Evolutionary conservation across 2,113 vertebrate species (phyloP).

Genomic region (Lutjanus erythropterus): DNA sequence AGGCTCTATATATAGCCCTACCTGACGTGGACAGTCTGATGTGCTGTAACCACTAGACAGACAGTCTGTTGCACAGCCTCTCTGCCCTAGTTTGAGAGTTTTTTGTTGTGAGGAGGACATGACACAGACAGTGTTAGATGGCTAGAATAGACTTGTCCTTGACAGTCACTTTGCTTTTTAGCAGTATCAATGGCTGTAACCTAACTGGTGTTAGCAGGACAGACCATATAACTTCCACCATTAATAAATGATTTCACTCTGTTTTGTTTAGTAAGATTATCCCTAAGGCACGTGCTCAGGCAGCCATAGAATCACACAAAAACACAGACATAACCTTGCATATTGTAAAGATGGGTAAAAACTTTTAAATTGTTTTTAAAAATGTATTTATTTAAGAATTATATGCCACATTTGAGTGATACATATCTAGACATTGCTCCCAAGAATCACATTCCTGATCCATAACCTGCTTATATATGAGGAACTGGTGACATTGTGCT

Average conservation of each 20-base stretch:
- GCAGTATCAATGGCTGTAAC: conserved; percentile 46
- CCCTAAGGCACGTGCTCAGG: not conserved
- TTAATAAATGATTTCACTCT: conserved; percentile 38
- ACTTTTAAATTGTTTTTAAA: too few species aligned
- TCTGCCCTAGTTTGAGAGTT: conserved; percentile 21
- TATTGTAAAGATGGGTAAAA: not conserved
- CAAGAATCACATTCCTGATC: conserved; percentile 16
- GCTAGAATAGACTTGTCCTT: conserved; percentile 54
- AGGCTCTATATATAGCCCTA: not conserved
- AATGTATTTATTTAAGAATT: too few species aligned
- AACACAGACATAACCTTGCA: not conserved
- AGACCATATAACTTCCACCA: conserved; percentile 21
- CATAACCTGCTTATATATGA: conserved; percentile 27
- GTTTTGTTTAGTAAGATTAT: conserved; percentile 1
- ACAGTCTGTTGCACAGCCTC: conserved; percentile 14
- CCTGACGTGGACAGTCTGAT: conserved; percentile 6
- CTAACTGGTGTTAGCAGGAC: conserved; percentile 35
- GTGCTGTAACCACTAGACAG: conserved; percentile 12
- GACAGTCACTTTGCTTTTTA: conserved; percentile 45
- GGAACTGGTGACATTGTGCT: conserved; percentile 46
- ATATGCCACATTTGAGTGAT: not conserved
- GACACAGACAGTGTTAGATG: conserved; percentile 21
- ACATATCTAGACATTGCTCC: not conserved
- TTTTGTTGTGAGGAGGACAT: conserved; percentile 33
- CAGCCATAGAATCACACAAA: not conserved